Conservation (phyloP, 1,140 invertebrate species). For the Copidosoma floridanum region DNA sequence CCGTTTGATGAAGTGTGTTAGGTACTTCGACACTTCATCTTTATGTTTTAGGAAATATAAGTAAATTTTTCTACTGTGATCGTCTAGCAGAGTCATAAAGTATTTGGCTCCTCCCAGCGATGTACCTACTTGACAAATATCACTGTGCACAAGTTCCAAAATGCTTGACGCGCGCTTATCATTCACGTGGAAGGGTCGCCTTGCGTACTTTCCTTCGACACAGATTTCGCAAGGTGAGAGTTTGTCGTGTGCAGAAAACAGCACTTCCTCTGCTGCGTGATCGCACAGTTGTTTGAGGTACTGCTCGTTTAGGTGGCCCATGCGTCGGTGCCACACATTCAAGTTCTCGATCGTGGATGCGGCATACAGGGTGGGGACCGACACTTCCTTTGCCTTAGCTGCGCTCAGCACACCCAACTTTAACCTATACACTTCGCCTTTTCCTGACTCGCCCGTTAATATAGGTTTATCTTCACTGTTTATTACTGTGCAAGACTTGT, state of each 20-base stretch:
- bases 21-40: neutral
- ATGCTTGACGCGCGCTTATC: neutral
- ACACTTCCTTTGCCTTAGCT: neutral
- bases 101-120: conserved; percentile 28
- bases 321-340: neutral
- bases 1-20: neutral
- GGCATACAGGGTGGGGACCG: neutral
- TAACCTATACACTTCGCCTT: neutral
- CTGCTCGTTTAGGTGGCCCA: neutral
- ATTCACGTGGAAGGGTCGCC: neutral
- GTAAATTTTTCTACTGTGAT: neutral
- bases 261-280: neutral
- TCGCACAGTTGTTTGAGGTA: neutral
- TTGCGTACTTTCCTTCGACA: neutral
- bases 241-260: neutral
- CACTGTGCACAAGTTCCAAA: neutral
- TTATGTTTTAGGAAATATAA: conserved; percentile 7
- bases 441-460: neutral
- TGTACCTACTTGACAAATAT: conserved; percentile 2
- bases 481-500: neutral
- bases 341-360: no score
- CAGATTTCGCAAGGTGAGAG: neutral
- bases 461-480: neutral
- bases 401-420: no score
- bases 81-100: conserved; percentile 21